phyloP scores from a whole-genome alignment of 2,888 invertebrate species.

The Hymenopus coronatus region DNA sequence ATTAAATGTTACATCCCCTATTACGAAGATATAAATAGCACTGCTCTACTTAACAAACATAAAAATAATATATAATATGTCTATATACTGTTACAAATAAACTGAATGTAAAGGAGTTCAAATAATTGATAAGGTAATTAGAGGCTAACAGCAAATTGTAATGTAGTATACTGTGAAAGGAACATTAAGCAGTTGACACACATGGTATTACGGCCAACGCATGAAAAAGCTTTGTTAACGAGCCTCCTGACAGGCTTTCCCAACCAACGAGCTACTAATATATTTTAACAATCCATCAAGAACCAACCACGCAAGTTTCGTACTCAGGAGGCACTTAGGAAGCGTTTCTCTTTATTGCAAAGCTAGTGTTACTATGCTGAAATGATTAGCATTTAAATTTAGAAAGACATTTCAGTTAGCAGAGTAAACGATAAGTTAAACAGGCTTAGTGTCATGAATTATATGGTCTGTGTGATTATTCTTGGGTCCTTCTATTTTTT shows the following conservation, averaged over 20 bases:
- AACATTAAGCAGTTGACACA: not conserved
- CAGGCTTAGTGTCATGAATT: not conserved
- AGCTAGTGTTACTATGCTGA: not conserved
- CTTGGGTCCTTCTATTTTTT: too few species aligned
- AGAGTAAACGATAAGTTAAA: not conserved
- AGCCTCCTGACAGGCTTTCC: conserved; percentile 6
- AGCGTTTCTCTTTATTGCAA: not conserved
- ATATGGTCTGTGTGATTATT: not conserved
- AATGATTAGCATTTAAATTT: conserved; percentile 12
- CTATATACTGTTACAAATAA: not conserved
- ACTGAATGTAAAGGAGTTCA: not conserved
- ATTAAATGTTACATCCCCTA: too few species aligned
- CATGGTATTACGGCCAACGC: not conserved
- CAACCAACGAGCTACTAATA: conserved; percentile 2
- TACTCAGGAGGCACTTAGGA: not conserved
- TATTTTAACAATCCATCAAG: conserved; percentile 15
- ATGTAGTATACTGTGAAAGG: not conserved
- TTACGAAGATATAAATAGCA: too few species aligned
- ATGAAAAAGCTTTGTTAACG: conserved; percentile 8
- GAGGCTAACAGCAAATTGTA: not conserved
- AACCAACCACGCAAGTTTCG: not conserved
- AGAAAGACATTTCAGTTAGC: not conserved
- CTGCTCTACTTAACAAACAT: too few species aligned
- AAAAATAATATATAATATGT: too few species aligned
- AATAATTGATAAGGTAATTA: not conserved